Base-by-base conservation (phyloP, 2,888 invertebrate species). In the Sarcophaga variegata region DNA sequence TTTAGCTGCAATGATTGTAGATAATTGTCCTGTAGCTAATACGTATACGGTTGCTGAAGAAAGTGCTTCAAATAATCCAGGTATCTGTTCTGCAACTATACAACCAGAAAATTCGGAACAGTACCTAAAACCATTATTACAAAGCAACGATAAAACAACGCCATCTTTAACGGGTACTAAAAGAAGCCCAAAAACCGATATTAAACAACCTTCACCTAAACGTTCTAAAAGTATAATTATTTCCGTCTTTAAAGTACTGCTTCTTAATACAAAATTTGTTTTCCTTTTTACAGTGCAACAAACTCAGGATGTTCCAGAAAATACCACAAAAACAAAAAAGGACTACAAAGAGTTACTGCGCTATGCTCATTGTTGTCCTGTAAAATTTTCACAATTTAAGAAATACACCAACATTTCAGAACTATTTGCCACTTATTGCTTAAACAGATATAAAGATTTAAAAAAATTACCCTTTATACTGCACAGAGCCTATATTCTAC, bases 351-450 rank as follows among this genome's bases (percentile, higher is more conserved):
- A 71, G 3, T 37, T 83, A 60, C 4, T 77, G 45, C 82, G 63
- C 12, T 67, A 82, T 54, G 76, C 12, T 6, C 82, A 72, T 37
- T 79, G 69, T 37, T 86, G 81, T 12, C 82, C 86, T 3, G 20
- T 77, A 25, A 67, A 77, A 0, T 66, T 74, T 17, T 25, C 45
- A 2, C 47, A 80, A n/a, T 86, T 86, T 60, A 11, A 8, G 10
- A 71, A 71, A 47, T 83, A 77, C 27, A 77, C 82, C 10, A 83
- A 83, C 64, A 11, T 66, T 17, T 4, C 45, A 1, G 60, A 77
- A 60, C 66, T 83, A n/a, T 72, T 83, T 37, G 11, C 25, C 12
- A 27, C 27, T 49, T 66, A 17, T 62, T 83, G 82, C 22, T 60
- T 77, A 49, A 77, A 60, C 2, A 70, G 66, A 8, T 83, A 77